Conservation (phyloP, 2,888 invertebrate species). For the Isoperla grammatica region DNA sequence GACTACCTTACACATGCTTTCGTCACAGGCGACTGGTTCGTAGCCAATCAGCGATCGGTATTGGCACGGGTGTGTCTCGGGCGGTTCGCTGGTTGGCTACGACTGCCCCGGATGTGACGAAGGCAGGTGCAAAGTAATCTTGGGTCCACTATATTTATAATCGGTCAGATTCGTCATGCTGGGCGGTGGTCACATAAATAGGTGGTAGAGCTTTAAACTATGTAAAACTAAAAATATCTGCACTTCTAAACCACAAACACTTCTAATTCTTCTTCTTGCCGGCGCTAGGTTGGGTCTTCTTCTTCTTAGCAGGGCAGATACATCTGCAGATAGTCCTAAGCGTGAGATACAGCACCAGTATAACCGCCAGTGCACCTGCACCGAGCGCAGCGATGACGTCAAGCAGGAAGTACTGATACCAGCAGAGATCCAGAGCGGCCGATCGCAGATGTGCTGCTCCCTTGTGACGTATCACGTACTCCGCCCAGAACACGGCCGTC, state of each 20-base stretch:
- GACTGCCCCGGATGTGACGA: too few relatives aligned
- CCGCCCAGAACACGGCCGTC: conserved; percentile 33
- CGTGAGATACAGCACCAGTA: neutral
- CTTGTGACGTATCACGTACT: conserved; percentile 39
- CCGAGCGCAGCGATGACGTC: conserved; percentile 23
- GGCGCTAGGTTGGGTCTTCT: neutral
- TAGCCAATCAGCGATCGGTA: too few relatives aligned
- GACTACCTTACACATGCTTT: too few relatives aligned
- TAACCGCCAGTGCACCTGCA: neutral
- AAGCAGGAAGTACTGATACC: conserved; percentile 40
- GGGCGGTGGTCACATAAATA: neutral
- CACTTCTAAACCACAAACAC: too few relatives aligned
- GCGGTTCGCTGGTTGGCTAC: too few relatives aligned
- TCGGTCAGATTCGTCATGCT: too few relatives aligned
- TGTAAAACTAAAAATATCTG: too few relatives aligned
- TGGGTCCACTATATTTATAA: too few relatives aligned
- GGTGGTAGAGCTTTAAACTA: too few relatives aligned
- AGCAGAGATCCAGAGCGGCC: conserved; percentile 42
- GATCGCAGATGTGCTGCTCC: conserved; percentile 44
- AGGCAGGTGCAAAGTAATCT: too few relatives aligned
- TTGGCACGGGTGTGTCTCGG: too few relatives aligned
- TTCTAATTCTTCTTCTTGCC: conserved; percentile 2
- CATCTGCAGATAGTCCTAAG: neutral
- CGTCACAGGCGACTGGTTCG: too few relatives aligned
- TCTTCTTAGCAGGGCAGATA: neutral